phyloP scores from a whole-genome alignment of 2,797 vertebrate species.

The Takifugu rubripes region DNA sequence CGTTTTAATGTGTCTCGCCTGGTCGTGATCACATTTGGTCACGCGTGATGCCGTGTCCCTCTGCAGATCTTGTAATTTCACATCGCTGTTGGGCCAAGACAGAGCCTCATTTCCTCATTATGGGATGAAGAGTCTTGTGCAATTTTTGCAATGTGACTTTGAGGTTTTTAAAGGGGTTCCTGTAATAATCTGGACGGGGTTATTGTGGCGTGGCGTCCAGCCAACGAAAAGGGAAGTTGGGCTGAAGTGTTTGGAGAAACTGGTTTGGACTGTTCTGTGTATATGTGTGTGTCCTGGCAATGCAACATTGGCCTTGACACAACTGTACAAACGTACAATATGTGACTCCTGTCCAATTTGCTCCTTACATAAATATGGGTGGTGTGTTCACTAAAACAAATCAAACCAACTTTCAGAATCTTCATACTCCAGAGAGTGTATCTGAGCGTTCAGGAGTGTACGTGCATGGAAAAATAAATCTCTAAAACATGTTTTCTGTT shows the following conservation, averaged over 20 bases:
- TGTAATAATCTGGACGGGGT: slow-evolving; percentile 41
- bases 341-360: slow-evolving; percentile 36
- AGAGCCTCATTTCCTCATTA: slow-evolving; percentile 23
- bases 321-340: slow-evolving; percentile 41
- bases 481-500: slow-evolving; percentile 51
- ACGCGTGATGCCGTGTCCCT: slow-evolving; percentile 2
- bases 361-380: slow-evolving; percentile 38
- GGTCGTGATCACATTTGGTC: slow-evolving; percentile 3
- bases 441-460: slow-evolving; percentile 8
- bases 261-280: slow-evolving; percentile 28
- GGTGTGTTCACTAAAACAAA: slow-evolving; percentile 31
- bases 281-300: slow-evolving; percentile 51
- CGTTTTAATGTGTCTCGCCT: not conserved
- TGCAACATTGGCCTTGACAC: slow-evolving; percentile 39
- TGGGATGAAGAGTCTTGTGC: slow-evolving; percentile 21
- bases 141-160: slow-evolving; percentile 38
- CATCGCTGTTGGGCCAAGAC: slow-evolving; percentile 8
- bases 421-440: slow-evolving; percentile 21
- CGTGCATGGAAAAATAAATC: slow-evolving; percentile 28
- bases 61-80: slow-evolving; percentile 6
- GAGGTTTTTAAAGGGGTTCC: slow-evolving; percentile 49
- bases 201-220: slow-evolving; percentile 45
- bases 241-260: slow-evolving; percentile 19
- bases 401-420: slow-evolving; percentile 13
- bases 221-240: slow-evolving; percentile 31